Percentiles rank a stretch among this genome's conserved stretches.
phyloP scores from a whole-genome alignment of 2,888 invertebrate genomes.

The Ectemnius continuus region DNA sequence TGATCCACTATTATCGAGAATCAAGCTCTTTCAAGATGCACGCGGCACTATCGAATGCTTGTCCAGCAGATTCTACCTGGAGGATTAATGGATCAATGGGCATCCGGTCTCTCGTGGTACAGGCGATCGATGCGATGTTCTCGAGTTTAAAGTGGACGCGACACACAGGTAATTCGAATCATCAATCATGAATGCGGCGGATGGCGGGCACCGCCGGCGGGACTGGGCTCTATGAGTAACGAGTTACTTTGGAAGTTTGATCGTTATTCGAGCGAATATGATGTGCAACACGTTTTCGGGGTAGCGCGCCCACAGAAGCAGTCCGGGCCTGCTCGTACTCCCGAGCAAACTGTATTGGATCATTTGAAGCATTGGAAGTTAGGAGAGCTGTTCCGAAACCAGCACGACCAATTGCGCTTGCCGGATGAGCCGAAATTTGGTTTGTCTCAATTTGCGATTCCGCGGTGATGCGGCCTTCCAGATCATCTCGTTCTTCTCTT shows the following conservation, averaged over 20 bases:
- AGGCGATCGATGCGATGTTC: no score
- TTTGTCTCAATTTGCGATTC: slow-evolving; percentile 23
- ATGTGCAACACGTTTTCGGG: slow-evolving; percentile 10
- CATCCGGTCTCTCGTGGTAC: no score
- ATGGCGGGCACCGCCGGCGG: no score
- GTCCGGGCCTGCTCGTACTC: neutral
- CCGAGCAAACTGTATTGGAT: neutral
- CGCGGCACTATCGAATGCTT: no score
- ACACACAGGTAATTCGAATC: no score
- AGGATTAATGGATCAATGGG: no score
- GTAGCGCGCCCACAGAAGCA: neutral
- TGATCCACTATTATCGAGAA: no score
- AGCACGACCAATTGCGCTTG: slow-evolving; percentile 32
- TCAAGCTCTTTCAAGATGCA: no score
- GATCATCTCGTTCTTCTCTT: neutral
- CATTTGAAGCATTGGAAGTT: slow-evolving; percentile 15
- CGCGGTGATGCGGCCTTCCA: slow-evolving; percentile 1
- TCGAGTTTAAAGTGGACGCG: no score
- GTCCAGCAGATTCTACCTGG: no score
- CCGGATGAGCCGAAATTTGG: slow-evolving; percentile 20
- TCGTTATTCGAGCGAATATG: slow-evolving; percentile 9
- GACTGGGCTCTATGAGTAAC: neutral
- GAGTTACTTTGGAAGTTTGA: slow-evolving; percentile 11
- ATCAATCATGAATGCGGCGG: neutral
- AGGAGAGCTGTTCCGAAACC: slow-evolving; percentile 19